Evolutionary conservation across 2,888 invertebrate genomes (phyloP), one percentile per base, ranked within the genome.

Genomic region (Leptopterna dolabrata): DNA sequence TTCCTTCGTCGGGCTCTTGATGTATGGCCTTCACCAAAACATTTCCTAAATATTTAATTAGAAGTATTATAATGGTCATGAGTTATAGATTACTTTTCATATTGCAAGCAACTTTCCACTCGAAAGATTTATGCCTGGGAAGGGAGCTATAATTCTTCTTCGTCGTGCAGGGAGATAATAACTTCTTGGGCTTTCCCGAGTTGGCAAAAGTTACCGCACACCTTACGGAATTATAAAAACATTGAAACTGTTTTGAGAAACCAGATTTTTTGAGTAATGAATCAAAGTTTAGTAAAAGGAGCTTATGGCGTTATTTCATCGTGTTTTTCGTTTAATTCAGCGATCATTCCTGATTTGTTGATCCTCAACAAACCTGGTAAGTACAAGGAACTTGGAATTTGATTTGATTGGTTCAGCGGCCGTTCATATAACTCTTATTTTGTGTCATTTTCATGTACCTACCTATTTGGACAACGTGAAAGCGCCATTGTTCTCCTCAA

Each of bases 21-120:
- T 76, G 41, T 76, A 76, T 76, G 41, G 76, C 76, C 41, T 55
- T 55, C 82, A 55, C 13, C 30, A 7, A 41, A 84, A 84, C 84
- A 84, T 84, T 71, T 43, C 84, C 84, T 84, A 84, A 84, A 84
- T 84, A 84, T 84, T 84, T 84, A 84, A 84, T 84, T 84, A 84
- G 84, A 84, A 84, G 16, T 71, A 84, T 71, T 70, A 76, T 84
- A 71, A 84, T 84, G 71, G 43, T 84, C 70, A 71, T 43, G 84
- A 70, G 71, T 71, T 84, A 84, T 84, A 84, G 84, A 84, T 84
- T 84, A 71, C 84, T 84, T 84, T 84, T 71, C 71, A 71, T 71
- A 84, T 84, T 71, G 71, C 84, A 16, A 19, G 43, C 7, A 84
- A 84, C 70, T 71, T 84, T 84, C 71, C 27, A 14, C 55, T 19